A percentile compares a stretch with the other conserved stretches of the same genome.
These are phyloP conservation scores for Archips crataeganus DNA, from an alignment of 2,888 invertebrate species.

Conservation along the genomic window DNA sequence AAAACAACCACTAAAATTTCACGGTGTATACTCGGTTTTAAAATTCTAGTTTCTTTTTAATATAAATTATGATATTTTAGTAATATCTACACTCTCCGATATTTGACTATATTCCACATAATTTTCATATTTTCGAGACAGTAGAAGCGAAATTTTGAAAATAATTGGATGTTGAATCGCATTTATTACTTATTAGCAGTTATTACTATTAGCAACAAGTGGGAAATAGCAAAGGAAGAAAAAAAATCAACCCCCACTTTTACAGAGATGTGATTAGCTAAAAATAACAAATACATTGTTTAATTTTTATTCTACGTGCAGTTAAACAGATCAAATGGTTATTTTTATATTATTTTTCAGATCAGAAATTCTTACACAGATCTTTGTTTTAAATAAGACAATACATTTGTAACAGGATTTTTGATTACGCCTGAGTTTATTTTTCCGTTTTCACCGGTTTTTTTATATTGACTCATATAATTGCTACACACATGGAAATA, in stretches of 20 bases:
- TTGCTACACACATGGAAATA: not conserved
- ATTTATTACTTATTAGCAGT: too few species aligned
- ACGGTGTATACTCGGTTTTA: too few species aligned
- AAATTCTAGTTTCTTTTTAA: too few species aligned
- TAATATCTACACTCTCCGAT: too few species aligned
- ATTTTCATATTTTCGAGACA: not conserved
- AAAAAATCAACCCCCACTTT: too few species aligned
- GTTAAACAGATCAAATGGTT: conserved; percentile 3
- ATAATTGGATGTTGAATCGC: not conserved
- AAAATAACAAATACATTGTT: not conserved
- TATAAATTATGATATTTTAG: too few species aligned
- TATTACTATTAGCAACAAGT: too few species aligned
- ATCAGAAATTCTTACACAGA: not conserved
- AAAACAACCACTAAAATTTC: too few species aligned
- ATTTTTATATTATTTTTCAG: too few species aligned
- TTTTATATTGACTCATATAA: not conserved
- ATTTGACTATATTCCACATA: not conserved
- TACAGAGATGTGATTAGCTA: too few species aligned
- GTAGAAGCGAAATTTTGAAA: not conserved
- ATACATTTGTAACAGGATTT: not conserved
- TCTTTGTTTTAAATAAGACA: not conserved
- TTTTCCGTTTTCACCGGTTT: not conserved
- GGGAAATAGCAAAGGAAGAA: too few species aligned
- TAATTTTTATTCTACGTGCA: not conserved
- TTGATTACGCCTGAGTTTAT: not conserved